These are phyloP conservation scores for Odontamblyopus lacepedii DNA, from an alignment of 2,797 vertebrate species.

Conservation along the genomic window DNA sequence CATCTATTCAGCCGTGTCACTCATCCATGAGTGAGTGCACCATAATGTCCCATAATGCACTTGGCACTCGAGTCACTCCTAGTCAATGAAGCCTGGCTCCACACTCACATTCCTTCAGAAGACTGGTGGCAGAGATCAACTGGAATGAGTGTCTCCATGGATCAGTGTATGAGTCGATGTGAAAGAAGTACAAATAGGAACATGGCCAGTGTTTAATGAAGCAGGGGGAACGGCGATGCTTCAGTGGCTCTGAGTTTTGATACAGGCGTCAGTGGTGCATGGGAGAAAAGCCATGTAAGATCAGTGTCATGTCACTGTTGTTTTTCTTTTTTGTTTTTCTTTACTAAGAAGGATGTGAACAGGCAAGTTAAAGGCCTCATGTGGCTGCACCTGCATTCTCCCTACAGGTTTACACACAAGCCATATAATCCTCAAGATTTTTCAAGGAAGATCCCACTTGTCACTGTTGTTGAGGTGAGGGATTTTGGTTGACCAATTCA, in stretches of 20 bases:
- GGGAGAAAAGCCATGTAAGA: slow-evolving; percentile 8
- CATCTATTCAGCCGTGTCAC: slow-evolving; percentile 52
- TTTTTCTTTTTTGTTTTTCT: slow-evolving; percentile 10
- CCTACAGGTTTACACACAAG: slow-evolving; percentile 24
- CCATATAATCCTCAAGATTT: slow-evolving; percentile 29
- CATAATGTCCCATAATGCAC: slow-evolving; percentile 34
- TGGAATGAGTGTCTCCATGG: slow-evolving; percentile 36
- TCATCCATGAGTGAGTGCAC: slow-evolving; percentile 49
- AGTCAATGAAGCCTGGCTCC: slow-evolving; percentile 42
- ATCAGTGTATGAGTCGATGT: slow-evolving; percentile 36
- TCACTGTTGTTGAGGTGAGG: slow-evolving; percentile 10
- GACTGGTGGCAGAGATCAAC: slow-evolving; percentile 45
- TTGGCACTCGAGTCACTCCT: slow-evolving; percentile 32
- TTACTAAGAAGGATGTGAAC: slow-evolving; percentile 31
- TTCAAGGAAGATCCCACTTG: slow-evolving; percentile 30
- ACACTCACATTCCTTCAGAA: slow-evolving; percentile 55
- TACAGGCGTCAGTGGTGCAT: slow-evolving; percentile 10
- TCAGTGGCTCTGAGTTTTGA: not conserved
- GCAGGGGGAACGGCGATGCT: not conserved
- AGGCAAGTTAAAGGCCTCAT: slow-evolving; percentile 31
- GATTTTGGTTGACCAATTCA: slow-evolving; percentile 6
- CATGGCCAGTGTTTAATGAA: slow-evolving; percentile 18
- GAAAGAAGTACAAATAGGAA: slow-evolving; percentile 23
- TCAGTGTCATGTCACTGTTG: slow-evolving; percentile 15
- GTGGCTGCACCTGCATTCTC: slow-evolving; percentile 44